Evolutionary conservation across 2,797 vertebrate species (phyloP), one percentile per base, ranked within the genome.

Genomic region (Silurus aristotelis): DNA sequence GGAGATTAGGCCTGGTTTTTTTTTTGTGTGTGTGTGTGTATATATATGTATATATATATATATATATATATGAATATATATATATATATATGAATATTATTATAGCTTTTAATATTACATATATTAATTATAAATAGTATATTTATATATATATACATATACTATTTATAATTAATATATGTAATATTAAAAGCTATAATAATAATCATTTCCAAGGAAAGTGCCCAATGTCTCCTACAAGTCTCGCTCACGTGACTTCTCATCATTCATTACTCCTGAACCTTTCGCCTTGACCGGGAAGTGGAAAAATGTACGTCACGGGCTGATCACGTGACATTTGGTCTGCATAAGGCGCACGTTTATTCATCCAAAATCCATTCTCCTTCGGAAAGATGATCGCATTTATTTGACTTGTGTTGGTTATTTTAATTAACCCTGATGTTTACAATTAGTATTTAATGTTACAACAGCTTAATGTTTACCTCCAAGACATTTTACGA

Each of bases 221-320:
- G 8, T 71, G 7, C 9, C 8, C 8, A 7, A 0, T 10, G 48
- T 5, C 22, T 2, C 20, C 3, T 15, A 6, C n/a, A 1, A 38
- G 55, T 9, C 20, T 22, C 19, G 8, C 19, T 61, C 56, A 61
- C 1, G 0, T 22, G 76, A 60, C 2, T 14, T 56, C 72, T 14
- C n/a, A 19, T n/a, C 14, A 56, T 3, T 4, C 8, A 12, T 12
- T 71, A 20, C 19, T 20, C 38, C 19, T 13, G 5, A 27, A 5
- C 3, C 22, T n/a, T 52, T 3, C 7, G 17, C 19, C 15, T 0
- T 20, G 14, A 19, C 15, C 55, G 3, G 7, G 52, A 15, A 5
- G 70, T 31, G 83, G 83, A 84, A 84, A 79, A 78, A 17, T 46
- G 0, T 20, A 61, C 83, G 83, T 84, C 83, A 84, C 52, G 0